Conservation (phyloP, 2,797 vertebrate genomes). For the Limnodromus scolopaceus region DNA sequence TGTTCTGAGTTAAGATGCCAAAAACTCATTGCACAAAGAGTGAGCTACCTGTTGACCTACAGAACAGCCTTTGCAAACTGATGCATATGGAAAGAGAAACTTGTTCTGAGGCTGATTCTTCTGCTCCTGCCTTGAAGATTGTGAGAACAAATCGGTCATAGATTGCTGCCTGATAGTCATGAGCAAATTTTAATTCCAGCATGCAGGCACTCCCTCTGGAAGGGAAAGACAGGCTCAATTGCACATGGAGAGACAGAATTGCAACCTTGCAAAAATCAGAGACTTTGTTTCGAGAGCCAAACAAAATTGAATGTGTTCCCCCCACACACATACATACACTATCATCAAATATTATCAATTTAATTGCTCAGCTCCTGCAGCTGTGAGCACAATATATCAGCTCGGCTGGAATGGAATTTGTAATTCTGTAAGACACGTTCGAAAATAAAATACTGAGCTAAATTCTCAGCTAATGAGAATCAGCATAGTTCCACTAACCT, state of each 20-base stretch:
- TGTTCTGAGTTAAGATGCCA: not conserved
- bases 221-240: conserved; percentile 21
- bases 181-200: conserved; percentile 55
- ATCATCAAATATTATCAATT: conserved; percentile 71
- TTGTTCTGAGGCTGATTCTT: conserved; percentile 20
- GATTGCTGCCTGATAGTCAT: conserved; percentile 55
- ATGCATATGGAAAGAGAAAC: conserved; percentile 40
- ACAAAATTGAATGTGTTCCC: conserved; percentile 61
- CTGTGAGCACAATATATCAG: conserved; percentile 61
- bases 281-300: conserved; percentile 60
- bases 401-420: conserved; percentile 45
- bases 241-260: conserved; percentile 33
- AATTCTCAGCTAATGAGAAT: conserved; percentile 60
- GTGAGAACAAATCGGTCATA: conserved; percentile 64
- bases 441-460: conserved; percentile 40
- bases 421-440: conserved; percentile 9
- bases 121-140: conserved; percentile 46
- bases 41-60: not conserved
- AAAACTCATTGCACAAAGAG: not conserved
- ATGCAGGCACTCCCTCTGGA: conserved; percentile 66
- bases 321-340: conserved; percentile 35
- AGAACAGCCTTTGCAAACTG: not conserved
- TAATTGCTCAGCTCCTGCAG: conserved; percentile 61
- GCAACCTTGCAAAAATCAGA: conserved; percentile 63
- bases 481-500: conserved; percentile 51